Evolutionary conservation across 1,140 invertebrate genomes (phyloP), one percentile per base, ranked within the genome.

Genomic region (Drosophila albomicans): DNA sequence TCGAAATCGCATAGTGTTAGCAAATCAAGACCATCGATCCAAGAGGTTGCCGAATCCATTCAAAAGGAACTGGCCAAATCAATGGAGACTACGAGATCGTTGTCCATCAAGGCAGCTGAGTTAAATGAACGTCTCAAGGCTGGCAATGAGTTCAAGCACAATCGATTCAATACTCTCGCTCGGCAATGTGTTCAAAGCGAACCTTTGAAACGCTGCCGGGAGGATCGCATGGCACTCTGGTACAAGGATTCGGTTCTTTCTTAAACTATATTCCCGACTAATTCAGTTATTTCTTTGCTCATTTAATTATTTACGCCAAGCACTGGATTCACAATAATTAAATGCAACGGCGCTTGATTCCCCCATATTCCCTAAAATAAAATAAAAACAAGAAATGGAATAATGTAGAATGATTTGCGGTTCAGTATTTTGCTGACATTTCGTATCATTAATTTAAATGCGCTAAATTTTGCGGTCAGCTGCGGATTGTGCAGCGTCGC

Each of bases 381-480:
- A 52, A 8, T n/a, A 16, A 15, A 25, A 46, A 32, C 5, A 13
- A 38, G 59, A 25, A 46, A 4, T 43, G 13, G 16, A 35, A 66
- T 57, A 65, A 57, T 25, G 13, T 57, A 20, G 35, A 16, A 38
- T 84, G 84, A 89, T 89, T 88, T 89, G 85, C 61, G 85, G 84
- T 84, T 51, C 1, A 63, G 38, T 62, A 54, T 78, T 87, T 75
- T 68, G 74, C 77, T 62, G 73, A 88, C 80, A 75, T 72, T 84
- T 79, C 28, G 54, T 71, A 78, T 78, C 77, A 84, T 88, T 88
- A 80, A 87, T 88, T 80, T 75, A 84, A 88, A 88, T 75, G 78
- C 74, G 81, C 66, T 75, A 73, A 77, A 75, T 75, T 71, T 78
- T 87, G 84, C 20, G 84, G 84, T 84, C 67, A 68, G 38, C 49